These are phyloP conservation scores for Heliornis fulica DNA, from an alignment of 2,113 vertebrate genomes.

Conservation along the genomic window DNA sequence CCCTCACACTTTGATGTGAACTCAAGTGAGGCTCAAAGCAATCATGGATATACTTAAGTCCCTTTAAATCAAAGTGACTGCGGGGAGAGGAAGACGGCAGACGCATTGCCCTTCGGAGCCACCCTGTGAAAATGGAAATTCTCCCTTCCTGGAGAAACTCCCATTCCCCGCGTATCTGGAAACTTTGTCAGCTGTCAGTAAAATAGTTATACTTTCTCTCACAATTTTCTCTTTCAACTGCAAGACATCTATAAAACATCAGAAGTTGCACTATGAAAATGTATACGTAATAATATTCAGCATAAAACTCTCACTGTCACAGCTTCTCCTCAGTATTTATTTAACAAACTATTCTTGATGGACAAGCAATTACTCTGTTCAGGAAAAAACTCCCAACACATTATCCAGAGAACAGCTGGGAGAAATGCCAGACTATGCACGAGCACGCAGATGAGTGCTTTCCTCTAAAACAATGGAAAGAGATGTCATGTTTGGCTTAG, in stretches of 20 bases:
- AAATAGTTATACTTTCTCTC: not conserved
- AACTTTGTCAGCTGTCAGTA: not conserved
- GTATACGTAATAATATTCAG: not conserved
- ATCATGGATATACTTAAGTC: not conserved
- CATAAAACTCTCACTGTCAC: not conserved
- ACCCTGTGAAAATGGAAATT: not conserved
- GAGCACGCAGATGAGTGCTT: not conserved
- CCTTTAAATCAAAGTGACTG: constrained; percentile 29
- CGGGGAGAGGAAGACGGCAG: not conserved
- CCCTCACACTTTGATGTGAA: constrained; percentile 28
- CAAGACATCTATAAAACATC: not conserved
- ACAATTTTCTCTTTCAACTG: not conserved
- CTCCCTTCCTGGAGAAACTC: not conserved
- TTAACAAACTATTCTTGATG: not conserved
- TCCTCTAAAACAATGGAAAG: not conserved
- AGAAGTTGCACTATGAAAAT: not conserved
- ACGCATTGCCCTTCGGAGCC: not conserved
- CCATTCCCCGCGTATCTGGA: not conserved
- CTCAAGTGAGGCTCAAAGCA: not conserved
- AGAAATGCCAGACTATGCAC: not conserved
- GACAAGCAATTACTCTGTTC: not conserved
- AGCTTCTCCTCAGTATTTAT: not conserved
- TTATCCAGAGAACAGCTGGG: not conserved
- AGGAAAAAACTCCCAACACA: not conserved
- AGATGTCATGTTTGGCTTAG: not conserved